These are phyloP conservation scores for Drosophila percnosoma DNA, from an alignment of 2,888 invertebrate species.

Conservation along the genomic window DNA sequence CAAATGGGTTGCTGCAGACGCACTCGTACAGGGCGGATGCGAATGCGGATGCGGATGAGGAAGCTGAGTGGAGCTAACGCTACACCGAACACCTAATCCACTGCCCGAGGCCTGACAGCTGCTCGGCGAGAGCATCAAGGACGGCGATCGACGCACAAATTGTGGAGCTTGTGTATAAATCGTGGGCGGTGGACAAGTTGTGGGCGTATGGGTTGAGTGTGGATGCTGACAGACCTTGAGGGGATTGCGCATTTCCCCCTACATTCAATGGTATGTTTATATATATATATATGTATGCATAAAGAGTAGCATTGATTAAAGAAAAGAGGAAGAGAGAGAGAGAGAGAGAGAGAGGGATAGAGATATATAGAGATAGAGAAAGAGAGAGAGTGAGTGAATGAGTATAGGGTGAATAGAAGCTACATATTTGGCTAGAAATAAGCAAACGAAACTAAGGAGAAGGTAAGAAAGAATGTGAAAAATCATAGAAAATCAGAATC, in stretches of 20 bases:
- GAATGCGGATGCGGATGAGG: conserved; percentile 12
- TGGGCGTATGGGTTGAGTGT: conserved; percentile 9
- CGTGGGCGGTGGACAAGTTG: conserved; percentile 51
- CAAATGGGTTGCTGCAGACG: conserved; percentile 36
- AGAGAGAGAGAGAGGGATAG: neutral
- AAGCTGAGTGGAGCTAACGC: conserved; percentile 40
- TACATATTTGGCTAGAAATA: neutral
- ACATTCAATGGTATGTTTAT: conserved; percentile 13
- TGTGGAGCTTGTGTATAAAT: conserved; percentile 69
- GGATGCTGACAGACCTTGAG: conserved; percentile 23
- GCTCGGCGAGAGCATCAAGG: conserved; percentile 55
- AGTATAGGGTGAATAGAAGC: conserved; percentile 15
- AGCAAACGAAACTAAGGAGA: neutral
- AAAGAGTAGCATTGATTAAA: conserved; percentile 10
- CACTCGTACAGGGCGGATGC: conserved; percentile 20
- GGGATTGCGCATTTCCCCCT: conserved; percentile 45
- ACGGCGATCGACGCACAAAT: conserved; percentile 58
- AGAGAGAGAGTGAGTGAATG: conserved; percentile 24
- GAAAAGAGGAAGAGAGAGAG: conserved; percentile 6
- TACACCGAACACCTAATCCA: conserved; percentile 43
- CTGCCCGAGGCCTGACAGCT: conserved; percentile 41
- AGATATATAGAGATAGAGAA: conserved; percentile 21
- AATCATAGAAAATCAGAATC: neutral
- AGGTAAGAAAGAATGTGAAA: neutral
- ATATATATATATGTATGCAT: conserved; percentile 2